These are phyloP conservation scores for Saccostrea cuccullata DNA, from an alignment of 1,140 invertebrate genomes.

Conservation along the genomic window DNA sequence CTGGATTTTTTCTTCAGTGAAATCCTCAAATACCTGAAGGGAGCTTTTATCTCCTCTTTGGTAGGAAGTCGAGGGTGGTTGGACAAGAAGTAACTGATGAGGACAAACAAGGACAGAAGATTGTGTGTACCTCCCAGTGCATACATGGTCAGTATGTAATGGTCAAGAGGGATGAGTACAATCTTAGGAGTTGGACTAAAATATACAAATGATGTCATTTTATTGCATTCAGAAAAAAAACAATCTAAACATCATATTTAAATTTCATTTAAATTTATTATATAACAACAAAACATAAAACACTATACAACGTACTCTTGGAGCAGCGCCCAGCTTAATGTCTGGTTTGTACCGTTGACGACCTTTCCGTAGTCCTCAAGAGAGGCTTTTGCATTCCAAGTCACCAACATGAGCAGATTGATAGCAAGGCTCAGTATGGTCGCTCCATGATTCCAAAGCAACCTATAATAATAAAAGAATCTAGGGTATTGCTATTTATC, in stretches of 20 bases:
- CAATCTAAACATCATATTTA: no score
- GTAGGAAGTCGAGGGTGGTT: constrained; percentile 76
- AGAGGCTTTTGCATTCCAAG: constrained; percentile 75
- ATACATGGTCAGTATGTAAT: constrained; percentile 71
- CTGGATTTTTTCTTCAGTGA: neutral
- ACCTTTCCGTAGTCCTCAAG: constrained; percentile 63
- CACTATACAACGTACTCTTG: constrained; percentile 3
- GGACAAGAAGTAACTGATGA: constrained; percentile 78
- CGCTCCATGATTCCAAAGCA: constrained; percentile 76
- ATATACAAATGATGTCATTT: constrained; percentile 2
- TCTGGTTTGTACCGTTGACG: constrained; percentile 25
- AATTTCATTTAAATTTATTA: no score
- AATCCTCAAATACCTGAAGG: constrained; percentile 62
- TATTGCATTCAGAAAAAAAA: no score
- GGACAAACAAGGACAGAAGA: constrained; percentile 75
- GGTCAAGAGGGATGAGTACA: constrained; percentile 54
- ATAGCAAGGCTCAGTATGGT: constrained; percentile 76
- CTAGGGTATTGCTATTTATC: no score
- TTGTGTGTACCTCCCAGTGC: constrained; percentile 75
- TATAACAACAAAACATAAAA: neutral
- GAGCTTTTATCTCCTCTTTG: constrained; percentile 65
- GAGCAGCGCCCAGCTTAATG: neutral
- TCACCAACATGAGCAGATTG: constrained; percentile 76
- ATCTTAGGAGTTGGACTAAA: constrained; percentile 70
- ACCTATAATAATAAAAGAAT: constrained; percentile 62